Evolutionary conservation across 1,140 invertebrate species (phyloP).

Genomic region (Colletes gigas): DNA sequence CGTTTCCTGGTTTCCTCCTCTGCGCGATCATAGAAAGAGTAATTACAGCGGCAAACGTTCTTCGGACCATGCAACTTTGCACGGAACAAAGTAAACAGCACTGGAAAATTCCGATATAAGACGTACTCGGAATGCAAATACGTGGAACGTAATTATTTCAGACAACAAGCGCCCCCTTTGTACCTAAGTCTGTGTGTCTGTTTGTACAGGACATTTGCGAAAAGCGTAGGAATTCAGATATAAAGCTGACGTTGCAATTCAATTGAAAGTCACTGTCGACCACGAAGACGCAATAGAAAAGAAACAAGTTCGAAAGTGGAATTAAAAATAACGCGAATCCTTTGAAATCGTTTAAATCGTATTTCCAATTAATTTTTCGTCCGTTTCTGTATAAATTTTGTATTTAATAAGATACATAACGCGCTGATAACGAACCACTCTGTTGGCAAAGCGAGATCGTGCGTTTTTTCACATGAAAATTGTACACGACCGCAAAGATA

Average conservation of each 20-base stretch:
- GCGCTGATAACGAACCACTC: too few relatives aligned
- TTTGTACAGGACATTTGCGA: too few relatives aligned
- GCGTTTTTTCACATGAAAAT: background rate
- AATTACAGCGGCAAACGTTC: conserved; percentile 21
- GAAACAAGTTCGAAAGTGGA: background rate
- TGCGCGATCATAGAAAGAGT: background rate
- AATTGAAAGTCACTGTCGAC: conserved; percentile 10
- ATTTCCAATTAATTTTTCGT: too few relatives aligned
- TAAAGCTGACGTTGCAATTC: background rate
- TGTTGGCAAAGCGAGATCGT: too few relatives aligned
- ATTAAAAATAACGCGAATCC: too few relatives aligned
- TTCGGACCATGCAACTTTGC: background rate
- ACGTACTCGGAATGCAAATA: conserved; percentile 5
- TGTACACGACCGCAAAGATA: background rate
- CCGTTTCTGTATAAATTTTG: too few relatives aligned
- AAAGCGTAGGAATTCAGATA: background rate
- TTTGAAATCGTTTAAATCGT: too few relatives aligned
- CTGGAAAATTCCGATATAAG: conserved; percentile 15
- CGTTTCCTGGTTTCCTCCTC: background rate
- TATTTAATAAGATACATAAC: too few relatives aligned
- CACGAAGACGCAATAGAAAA: background rate
- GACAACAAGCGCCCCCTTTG: background rate
- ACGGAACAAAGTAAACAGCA: background rate
- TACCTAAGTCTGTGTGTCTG: too few relatives aligned
- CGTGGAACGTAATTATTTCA: conserved; percentile 16